Percentiles rank a stretch among this genome's conserved stretches.
These are phyloP conservation scores for Barnardius zonarius DNA, from an alignment of 2,113 vertebrate species.

Conservation along the genomic window DNA sequence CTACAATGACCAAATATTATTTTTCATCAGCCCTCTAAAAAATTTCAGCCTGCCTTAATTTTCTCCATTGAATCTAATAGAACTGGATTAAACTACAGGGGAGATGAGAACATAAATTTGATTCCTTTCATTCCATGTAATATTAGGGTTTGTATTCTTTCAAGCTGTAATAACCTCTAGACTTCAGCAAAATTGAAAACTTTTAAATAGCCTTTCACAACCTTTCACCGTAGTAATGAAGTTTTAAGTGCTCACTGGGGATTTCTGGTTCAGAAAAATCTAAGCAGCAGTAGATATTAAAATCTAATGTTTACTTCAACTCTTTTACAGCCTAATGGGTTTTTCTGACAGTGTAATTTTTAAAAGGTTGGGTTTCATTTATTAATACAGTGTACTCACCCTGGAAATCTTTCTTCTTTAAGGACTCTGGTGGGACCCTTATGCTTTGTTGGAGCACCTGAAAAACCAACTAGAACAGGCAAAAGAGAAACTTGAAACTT, in stretches of 20 bases:
- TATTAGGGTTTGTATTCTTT: slow-evolving; percentile 81
- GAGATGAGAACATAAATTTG: slow-evolving; percentile 81
- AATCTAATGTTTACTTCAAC: slow-evolving; percentile 83
- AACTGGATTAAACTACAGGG: slow-evolving; percentile 77
- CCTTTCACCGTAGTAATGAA: slow-evolving; percentile 80
- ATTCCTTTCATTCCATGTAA: slow-evolving; percentile 80
- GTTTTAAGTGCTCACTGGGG: slow-evolving; percentile 82
- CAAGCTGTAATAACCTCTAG: slow-evolving; percentile 82
- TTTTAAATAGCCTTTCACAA: slow-evolving; percentile 85
- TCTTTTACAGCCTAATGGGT: slow-evolving; percentile 78
- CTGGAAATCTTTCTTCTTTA: slow-evolving; percentile 75
- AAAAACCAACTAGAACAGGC: slow-evolving; percentile 58
- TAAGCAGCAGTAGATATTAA: slow-evolving; percentile 82
- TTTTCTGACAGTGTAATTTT: slow-evolving; percentile 82
- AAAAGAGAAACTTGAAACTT: slow-evolving; percentile 65
- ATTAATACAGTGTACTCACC: slow-evolving; percentile 74
- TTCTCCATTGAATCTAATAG: slow-evolving; percentile 77
- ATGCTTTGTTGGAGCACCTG: slow-evolving; percentile 68
- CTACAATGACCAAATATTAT: slow-evolving; percentile 65
- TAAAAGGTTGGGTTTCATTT: slow-evolving; percentile 80
- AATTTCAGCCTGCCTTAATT: slow-evolving; percentile 72
- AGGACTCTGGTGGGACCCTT: slow-evolving; percentile 76
- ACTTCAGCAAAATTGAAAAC: slow-evolving; percentile 84
- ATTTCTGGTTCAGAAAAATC: slow-evolving; percentile 80
- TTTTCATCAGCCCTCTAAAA: slow-evolving; percentile 72